These are phyloP conservation scores for Chaenogobius annularis DNA, from an alignment of 2,113 vertebrate genomes.

Conservation along the genomic window DNA sequence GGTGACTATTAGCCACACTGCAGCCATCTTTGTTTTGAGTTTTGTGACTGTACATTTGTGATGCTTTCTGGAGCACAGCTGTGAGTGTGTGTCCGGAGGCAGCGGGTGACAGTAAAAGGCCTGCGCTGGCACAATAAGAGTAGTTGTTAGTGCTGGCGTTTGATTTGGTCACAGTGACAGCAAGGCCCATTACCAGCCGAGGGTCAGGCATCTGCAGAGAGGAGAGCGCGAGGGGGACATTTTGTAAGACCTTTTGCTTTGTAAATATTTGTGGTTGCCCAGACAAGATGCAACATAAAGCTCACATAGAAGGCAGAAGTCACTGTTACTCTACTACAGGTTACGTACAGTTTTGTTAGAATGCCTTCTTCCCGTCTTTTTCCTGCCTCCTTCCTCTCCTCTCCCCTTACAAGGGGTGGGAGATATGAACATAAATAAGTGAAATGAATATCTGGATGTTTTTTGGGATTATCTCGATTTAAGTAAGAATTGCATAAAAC, in stretches of 20 bases:
- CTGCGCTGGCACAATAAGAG: constrained; percentile 9
- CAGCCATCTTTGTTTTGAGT: background rate
- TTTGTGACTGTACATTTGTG: constrained; percentile 1
- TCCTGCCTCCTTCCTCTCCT: too few relatives aligned
- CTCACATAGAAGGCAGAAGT: background rate
- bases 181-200: constrained; percentile 28
- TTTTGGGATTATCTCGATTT: too few relatives aligned
- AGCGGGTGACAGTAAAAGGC: constrained; percentile 8
- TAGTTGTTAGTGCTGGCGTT: constrained; percentile 46
- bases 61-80: background rate
- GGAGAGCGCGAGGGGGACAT: background rate
- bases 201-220: constrained; percentile 8
- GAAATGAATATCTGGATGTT: too few relatives aligned
- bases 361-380: too few relatives aligned
- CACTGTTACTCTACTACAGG: background rate
- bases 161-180: constrained; percentile 42
- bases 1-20: background rate
- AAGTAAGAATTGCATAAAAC: too few relatives aligned
- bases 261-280: constrained; percentile 15
- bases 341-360: background rate
- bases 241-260: constrained; percentile 1
- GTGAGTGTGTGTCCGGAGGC: constrained; percentile 4
- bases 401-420: too few relatives aligned
- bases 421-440: too few relatives aligned
- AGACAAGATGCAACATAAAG: background rate